Conservation (phyloP, 2,113 vertebrate genomes). For the Bostrychus sinensis region DNA sequence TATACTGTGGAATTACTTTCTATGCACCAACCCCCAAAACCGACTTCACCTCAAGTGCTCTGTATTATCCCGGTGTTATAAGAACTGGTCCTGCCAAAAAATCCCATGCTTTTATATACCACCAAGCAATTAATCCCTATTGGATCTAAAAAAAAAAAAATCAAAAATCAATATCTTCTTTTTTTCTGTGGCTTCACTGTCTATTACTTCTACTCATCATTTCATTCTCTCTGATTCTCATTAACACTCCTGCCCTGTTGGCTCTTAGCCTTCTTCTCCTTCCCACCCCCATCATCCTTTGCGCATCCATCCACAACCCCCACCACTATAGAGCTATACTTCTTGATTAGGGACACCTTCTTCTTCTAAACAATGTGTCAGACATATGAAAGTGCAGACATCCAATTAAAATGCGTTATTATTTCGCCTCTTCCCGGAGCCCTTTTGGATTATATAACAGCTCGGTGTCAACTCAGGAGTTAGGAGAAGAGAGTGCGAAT, state of each 20-base stretch:
- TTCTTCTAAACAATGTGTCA: slow-evolving; percentile 67
- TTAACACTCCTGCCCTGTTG: slow-evolving; percentile 62
- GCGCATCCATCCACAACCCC: slow-evolving; percentile 10
- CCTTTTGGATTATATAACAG: slow-evolving; percentile 74
- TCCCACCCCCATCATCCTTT: slow-evolving; percentile 16
- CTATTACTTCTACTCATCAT: slow-evolving; percentile 45
- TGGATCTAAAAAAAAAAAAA: neutral
- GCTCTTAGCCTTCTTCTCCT: slow-evolving; percentile 27
- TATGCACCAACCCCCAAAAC: neutral
- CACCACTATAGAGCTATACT: slow-evolving; percentile 22
- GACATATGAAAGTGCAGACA: slow-evolving; percentile 65
- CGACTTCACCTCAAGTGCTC: slow-evolving; percentile 1
- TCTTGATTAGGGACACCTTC: slow-evolving; percentile 31
- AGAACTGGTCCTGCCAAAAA: neutral
- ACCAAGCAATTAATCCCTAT: slow-evolving; percentile 7
- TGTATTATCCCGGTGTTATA: neutral
- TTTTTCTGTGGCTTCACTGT: slow-evolving; percentile 24
- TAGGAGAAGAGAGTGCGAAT: neutral
- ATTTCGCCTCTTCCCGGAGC: slow-evolving; percentile 51
- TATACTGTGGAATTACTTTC: neutral
- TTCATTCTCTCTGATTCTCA: slow-evolving; percentile 64
- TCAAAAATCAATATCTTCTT: slow-evolving; percentile 44
- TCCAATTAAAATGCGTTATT: slow-evolving; percentile 79
- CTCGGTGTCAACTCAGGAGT: slow-evolving; percentile 63
- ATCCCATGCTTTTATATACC: neutral